phyloP scores from a whole-genome alignment of 2,113 vertebrate genomes.

The Stigmatopora argus region DNA sequence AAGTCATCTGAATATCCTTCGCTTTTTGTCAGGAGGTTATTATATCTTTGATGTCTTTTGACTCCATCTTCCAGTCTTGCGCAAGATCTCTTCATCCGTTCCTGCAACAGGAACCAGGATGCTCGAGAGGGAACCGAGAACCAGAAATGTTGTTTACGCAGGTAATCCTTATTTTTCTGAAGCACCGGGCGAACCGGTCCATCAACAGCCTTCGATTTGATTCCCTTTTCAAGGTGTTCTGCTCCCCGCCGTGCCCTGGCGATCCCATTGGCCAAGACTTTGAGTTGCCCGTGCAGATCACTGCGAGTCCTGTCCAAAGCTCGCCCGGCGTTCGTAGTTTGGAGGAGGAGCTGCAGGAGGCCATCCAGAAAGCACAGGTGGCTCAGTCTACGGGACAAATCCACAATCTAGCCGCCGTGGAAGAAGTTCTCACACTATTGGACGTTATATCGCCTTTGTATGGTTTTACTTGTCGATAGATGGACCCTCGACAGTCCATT shows the following conservation, averaged over 20 bases:
- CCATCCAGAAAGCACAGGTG: slow-evolving; percentile 85
- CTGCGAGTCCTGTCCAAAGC: slow-evolving; percentile 72
- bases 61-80: slow-evolving; percentile 36
- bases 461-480: slow-evolving; percentile 55
- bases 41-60: neutral
- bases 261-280: slow-evolving; percentile 75
- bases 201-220: neutral
- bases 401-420: neutral
- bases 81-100: slow-evolving; percentile 70
- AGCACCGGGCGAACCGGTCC: neutral
- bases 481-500: slow-evolving; percentile 79
- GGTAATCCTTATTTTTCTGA: slow-evolving; percentile 37
- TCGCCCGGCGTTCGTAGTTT: slow-evolving; percentile 68
- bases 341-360: slow-evolving; percentile 86
- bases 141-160: slow-evolving; percentile 62
- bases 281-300: slow-evolving; percentile 80
- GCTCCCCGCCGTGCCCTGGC: slow-evolving; percentile 60
- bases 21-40: neutral
- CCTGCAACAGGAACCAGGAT: slow-evolving; percentile 75
- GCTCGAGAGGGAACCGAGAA: slow-evolving; percentile 46
- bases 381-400: slow-evolving; percentile 6
- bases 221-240: slow-evolving; percentile 59
- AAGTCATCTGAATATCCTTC: neutral
- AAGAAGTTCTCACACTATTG: neutral
- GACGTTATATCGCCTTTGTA: neutral